phyloP scores from a whole-genome alignment of 2,888 invertebrate species.

The Epistrophe eligans region DNA sequence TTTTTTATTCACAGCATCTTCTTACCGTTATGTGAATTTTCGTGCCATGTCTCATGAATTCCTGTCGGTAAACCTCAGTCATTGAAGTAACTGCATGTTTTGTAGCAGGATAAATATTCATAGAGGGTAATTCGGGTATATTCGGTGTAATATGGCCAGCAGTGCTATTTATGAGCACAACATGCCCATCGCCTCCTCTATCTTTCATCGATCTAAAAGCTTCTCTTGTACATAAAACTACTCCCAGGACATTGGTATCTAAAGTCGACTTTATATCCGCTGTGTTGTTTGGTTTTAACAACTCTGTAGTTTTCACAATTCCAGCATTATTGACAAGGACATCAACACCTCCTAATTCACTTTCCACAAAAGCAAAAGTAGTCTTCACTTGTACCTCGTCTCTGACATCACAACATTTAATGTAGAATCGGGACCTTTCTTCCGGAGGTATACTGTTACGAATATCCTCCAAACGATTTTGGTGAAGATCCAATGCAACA shows the following conservation, averaged over 20 bases:
- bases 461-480: constrained; percentile 78
- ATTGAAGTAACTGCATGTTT: constrained; percentile 82
- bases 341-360: constrained; percentile 84
- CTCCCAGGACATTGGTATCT: constrained; percentile 83
- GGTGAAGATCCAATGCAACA: constrained; percentile 84
- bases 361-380: constrained; percentile 84
- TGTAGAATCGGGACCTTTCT: constrained; percentile 52
- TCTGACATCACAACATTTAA: constrained; percentile 81
- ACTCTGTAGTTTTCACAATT: constrained; percentile 74
- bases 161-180: constrained; percentile 82
- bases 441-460: constrained; percentile 43
- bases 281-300: constrained; percentile 53
- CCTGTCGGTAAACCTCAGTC: constrained; percentile 81
- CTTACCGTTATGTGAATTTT: constrained; percentile 77
- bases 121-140: constrained; percentile 65
- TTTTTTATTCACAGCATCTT: neutral
- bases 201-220: constrained; percentile 84
- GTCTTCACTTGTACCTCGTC: constrained; percentile 84
- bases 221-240: constrained; percentile 82
- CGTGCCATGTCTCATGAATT: constrained; percentile 80
- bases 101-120: constrained; percentile 81
- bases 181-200: constrained; percentile 76
- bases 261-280: constrained; percentile 78
- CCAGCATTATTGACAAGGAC: constrained; percentile 86
- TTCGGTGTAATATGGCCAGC: constrained; percentile 77